Conservation (phyloP, 92 coral and sea anemone genomes). For the Micromussa lordhowensis region DNA sequence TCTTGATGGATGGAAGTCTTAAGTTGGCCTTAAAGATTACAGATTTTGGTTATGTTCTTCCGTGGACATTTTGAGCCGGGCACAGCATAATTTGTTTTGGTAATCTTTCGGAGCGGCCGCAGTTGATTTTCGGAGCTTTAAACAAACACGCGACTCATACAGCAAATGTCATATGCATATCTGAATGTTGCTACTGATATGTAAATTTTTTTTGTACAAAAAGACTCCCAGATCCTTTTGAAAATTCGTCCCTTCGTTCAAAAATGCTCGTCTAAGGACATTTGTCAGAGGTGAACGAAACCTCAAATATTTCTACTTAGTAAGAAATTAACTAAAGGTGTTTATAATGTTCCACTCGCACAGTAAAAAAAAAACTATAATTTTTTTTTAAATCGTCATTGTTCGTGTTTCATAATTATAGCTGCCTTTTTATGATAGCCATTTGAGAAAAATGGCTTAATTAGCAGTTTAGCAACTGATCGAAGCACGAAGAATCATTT, state of each 20-base stretch:
- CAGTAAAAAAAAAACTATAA: not conserved
- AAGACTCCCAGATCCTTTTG: not conserved
- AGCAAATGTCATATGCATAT: not conserved
- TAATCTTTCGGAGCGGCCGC: constrained; percentile 22
- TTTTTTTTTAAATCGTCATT: not conserved
- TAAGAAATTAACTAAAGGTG: not conserved
- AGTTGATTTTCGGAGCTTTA: constrained; percentile 20
- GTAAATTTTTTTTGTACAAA: constrained; percentile 21
- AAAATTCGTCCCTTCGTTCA: not conserved
- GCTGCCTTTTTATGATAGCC: not conserved
- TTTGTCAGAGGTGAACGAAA: not conserved
- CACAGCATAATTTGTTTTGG: not conserved
- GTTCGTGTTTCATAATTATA: not conserved
- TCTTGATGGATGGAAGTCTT: not conserved
- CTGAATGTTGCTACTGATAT: not conserved
- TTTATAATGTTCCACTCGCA: not conserved
- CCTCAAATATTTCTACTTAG: not conserved
- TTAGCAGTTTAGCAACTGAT: constrained; percentile 7
- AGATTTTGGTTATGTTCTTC: not conserved
- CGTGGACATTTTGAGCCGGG: not conserved
- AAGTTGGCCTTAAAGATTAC: not conserved
- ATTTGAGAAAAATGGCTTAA: not conserved
- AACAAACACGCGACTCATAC: constrained; percentile 11
- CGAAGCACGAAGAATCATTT: not conserved
- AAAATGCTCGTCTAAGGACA: not conserved